Base-by-base conservation (phyloP, 2,888 invertebrate species). In the Adineta ricciae region DNA sequence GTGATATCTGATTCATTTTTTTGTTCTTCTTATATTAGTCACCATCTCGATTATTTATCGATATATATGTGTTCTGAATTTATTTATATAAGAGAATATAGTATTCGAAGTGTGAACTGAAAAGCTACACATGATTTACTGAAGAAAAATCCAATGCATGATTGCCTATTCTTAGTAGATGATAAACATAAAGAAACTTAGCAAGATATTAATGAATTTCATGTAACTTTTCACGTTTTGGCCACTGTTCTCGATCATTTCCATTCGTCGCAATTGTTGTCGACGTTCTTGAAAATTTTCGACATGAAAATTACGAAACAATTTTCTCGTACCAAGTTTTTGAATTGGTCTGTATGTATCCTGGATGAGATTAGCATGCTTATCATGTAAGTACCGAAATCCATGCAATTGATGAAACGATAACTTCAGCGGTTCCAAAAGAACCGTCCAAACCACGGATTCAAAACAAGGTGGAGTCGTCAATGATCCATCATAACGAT, bases 401-500 rank as follows among this genome's bases (percentile, higher is more conserved):
- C 21, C 73, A 38, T 73, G 36, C 3, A 73, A 38, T 73, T 73
- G 73, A 9, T 36, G 19, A 36, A 36, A 19, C 4, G 73, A 73
- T 38, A 73, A 1, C 11, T 73, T 38, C 19, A 73, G 5, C 24
- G 73, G 73, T 7, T 73, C 73, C 14, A 73, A 73, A 21, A 36
- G 11, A 73, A 73, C 73, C 8, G 24, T 73, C 73, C 73, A 73
- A 21, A 73, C 24, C 1, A 73, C 73, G 9, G 73, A 73, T 41
- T 73, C 73, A 41, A 38, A 73, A 19, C 73, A 73, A 41, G 73
- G 73, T 73, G 73, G 73, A 8, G 73, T 73, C 38, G 73, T 73
- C 24, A 73, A n/a, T 38, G 73, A 73, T 21, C 73, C 73, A 73
- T 73, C 73, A 73, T 73, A 73, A 73, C 73, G 73, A 38, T 38